Evolutionary conservation across 2,113 vertebrate species (phyloP).

Genomic region (Pholis gunnellus): DNA sequence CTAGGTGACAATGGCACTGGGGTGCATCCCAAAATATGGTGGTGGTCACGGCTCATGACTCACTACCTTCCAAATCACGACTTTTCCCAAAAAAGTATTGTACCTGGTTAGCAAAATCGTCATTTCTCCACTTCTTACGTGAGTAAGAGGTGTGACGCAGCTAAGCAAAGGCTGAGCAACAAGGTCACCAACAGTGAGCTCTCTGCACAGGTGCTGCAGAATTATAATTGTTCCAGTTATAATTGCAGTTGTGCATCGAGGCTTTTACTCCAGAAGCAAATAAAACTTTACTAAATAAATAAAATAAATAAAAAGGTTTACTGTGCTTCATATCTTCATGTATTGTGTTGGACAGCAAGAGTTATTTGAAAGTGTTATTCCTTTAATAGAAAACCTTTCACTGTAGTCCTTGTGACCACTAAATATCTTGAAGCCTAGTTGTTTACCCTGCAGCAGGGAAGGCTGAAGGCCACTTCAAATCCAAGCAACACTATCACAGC

Average conservation of each 20-base stretch:
- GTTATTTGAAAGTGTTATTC: not conserved
- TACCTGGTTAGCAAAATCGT: not conserved
- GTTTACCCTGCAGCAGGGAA: not conserved
- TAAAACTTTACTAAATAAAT: no score
- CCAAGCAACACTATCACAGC: not conserved
- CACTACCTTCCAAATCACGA: not conserved
- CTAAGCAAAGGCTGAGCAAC: not conserved
- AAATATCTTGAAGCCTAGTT: not conserved
- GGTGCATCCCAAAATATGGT: not conserved
- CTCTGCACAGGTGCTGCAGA: not conserved
- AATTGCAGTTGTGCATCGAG: not conserved
- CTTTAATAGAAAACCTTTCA: not conserved
- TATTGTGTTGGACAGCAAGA: not conserved
- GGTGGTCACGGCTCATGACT: not conserved
- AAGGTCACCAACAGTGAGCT: not conserved
- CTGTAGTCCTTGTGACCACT: not conserved
- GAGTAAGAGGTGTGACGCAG: not conserved
- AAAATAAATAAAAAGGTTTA: no score
- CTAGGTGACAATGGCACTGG: not conserved
- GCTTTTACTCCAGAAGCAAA: not conserved
- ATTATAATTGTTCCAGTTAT: not conserved
- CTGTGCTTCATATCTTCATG: not conserved
- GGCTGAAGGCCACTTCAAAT: not conserved
- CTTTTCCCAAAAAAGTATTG: not conserved
- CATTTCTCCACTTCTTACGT: not conserved